These are phyloP conservation scores for Poecile atricapillus DNA, from an alignment of 2,113 vertebrate species.

Conservation along the genomic window DNA sequence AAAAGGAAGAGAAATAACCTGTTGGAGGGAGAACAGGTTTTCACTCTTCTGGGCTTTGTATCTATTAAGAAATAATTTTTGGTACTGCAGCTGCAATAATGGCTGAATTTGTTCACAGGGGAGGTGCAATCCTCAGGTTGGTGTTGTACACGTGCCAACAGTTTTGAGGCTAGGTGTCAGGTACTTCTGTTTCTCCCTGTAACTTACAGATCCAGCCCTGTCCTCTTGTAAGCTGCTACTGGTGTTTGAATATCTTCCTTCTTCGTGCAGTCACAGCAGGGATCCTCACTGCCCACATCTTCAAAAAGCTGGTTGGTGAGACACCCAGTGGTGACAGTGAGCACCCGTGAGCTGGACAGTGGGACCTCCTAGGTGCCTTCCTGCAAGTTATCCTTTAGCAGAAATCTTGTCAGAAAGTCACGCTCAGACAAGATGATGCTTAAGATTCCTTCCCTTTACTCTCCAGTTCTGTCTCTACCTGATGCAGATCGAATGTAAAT, in stretches of 20 bases:
- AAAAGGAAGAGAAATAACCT: not conserved
- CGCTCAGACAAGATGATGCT: not conserved
- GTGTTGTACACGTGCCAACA: not conserved
- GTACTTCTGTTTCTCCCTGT: not conserved
- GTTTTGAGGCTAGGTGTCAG: not conserved
- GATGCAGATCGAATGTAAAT: not conserved
- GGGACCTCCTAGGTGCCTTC: not conserved
- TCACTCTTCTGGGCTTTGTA: not conserved
- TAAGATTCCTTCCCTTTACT: not conserved
- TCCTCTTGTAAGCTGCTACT: not conserved
- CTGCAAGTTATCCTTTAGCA: not conserved
- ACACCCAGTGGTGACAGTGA: constrained; percentile 63
- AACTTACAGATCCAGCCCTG: not conserved
- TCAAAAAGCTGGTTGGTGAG: constrained; percentile 46
- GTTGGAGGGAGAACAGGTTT: not conserved
- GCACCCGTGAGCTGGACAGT: not conserved
- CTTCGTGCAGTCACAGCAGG: not conserved
- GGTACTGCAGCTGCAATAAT: not conserved
- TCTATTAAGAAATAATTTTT: not conserved
- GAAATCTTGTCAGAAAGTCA: not conserved
- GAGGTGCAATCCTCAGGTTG: not conserved
- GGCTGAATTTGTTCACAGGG: not conserved
- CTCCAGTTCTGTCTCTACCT: not conserved
- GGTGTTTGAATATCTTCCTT: not conserved
- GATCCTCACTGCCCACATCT: not conserved